Percentiles rank a stretch among this genome's conserved stretches.
Evolutionary conservation across 2,113 vertebrate genomes (phyloP).

Genomic region (Ceuthmochares aereus): DNA sequence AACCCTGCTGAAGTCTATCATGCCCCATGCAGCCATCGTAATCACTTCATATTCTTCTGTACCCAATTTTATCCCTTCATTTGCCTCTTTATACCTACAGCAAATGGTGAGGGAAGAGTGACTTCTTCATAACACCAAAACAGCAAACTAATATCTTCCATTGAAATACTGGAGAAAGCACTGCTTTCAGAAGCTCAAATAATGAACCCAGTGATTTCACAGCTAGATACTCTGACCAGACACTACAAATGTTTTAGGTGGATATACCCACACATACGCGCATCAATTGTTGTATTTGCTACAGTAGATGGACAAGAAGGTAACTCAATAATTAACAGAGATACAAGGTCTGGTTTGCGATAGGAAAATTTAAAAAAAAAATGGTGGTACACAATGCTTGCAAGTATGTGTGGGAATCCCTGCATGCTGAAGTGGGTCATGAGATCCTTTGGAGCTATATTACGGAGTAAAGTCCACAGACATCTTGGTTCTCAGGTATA

Average conservation of each 20-base stretch:
- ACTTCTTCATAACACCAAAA: background rate
- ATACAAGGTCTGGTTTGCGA: background rate
- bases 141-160: background rate
- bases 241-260: background rate
- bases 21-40: background rate
- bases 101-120: background rate
- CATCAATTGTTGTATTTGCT: background rate
- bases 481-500: background rate
- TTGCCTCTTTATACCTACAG: background rate
- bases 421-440: background rate
- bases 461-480: background rate
- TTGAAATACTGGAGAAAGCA: background rate
- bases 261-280: accelerated
- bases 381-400: background rate
- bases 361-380: background rate
- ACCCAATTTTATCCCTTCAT: background rate
- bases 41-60: background rate
- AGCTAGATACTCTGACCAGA: background rate
- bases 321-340: background rate
- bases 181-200: background rate
- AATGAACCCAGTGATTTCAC: background rate
- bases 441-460: background rate
- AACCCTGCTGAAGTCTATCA: conserved; percentile 11
- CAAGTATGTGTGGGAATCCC: background rate
- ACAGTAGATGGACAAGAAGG: background rate